A percentile compares a stretch with the other conserved stretches of the same genome.
phyloP scores from a whole-genome alignment of 2,113 vertebrate genomes.

The Heptranchias perlo region DNA sequence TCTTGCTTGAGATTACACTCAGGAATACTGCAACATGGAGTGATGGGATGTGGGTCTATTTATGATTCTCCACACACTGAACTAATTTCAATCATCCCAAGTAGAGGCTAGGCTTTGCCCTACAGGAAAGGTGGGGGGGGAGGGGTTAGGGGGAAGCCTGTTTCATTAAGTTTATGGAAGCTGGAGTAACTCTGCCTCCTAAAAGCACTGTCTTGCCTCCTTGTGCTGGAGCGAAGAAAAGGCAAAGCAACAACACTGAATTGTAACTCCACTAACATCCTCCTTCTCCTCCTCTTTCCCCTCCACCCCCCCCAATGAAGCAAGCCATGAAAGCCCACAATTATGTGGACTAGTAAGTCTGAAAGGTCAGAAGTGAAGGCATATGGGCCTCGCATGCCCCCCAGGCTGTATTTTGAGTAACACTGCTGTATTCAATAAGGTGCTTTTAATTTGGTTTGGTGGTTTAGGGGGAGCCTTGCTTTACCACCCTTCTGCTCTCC shows the following conservation, averaged over 20 bases:
- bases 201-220: not conserved
- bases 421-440: not conserved
- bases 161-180: not conserved
- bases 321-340: not conserved
- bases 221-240: not conserved
- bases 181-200: not conserved
- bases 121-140: not conserved
- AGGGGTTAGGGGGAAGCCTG: not conserved
- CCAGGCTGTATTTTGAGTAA: not conserved
- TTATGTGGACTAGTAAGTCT: not conserved
- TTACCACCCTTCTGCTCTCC: not conserved
- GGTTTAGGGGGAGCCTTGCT: not conserved
- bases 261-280: not conserved
- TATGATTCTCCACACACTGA: not conserved
- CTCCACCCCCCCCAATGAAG: not conserved
- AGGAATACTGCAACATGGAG: not conserved
- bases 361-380: not conserved
- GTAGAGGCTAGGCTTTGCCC: not conserved
- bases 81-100: not conserved
- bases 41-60: not conserved
- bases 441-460: not conserved
- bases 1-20: not conserved
- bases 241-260: not conserved
- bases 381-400: not conserved
- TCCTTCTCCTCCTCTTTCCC: not conserved